Evolutionary conservation across 2,888 invertebrate genomes (phyloP).

Genomic region (Melieria omissa): DNA sequence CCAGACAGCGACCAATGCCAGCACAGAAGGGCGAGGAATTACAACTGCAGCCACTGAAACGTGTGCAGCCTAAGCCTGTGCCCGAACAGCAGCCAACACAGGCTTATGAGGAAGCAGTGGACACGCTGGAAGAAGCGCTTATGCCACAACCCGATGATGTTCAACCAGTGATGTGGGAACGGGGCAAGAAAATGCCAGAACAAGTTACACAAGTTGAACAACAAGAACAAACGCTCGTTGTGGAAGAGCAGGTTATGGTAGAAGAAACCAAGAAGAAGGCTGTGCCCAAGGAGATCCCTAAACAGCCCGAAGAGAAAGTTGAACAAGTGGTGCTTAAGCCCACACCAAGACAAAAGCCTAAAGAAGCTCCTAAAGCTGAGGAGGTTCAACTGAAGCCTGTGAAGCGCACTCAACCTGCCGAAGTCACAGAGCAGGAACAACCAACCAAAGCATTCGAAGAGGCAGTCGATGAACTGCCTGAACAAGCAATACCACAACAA

Average conservation of each 20-base stretch:
- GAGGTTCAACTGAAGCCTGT: too few species aligned
- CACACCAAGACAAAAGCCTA: too few species aligned
- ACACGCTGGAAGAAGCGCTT: constrained; percentile 52
- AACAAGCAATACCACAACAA: too few species aligned
- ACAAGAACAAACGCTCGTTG: constrained; percentile 8
- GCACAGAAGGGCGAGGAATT: constrained; percentile 56
- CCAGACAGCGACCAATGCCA: constrained; percentile 47
- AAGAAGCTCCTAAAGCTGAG: too few species aligned
- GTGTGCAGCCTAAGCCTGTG: constrained; percentile 45
- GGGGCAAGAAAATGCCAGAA: constrained; percentile 47
- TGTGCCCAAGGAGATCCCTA: too few species aligned
- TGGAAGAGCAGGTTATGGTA: constrained; percentile 33
- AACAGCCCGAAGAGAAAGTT: too few species aligned
- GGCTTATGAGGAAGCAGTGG: constrained; percentile 34
- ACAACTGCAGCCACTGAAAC: constrained; percentile 63
- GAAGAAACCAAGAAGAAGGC: constrained; percentile 44
- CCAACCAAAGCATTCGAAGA: too few species aligned
- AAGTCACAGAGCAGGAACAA: too few species aligned
- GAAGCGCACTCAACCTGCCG: too few species aligned
- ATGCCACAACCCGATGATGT: constrained; percentile 50
- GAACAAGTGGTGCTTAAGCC: too few species aligned
- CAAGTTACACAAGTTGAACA: constrained; percentile 29
- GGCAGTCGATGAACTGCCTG: too few species aligned
- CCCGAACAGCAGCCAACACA: constrained; percentile 36
- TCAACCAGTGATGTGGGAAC: constrained; percentile 55